These are phyloP conservation scores for Papilio polyxenes DNA, from an alignment of 1,140 invertebrate genomes.

Conservation along the genomic window DNA sequence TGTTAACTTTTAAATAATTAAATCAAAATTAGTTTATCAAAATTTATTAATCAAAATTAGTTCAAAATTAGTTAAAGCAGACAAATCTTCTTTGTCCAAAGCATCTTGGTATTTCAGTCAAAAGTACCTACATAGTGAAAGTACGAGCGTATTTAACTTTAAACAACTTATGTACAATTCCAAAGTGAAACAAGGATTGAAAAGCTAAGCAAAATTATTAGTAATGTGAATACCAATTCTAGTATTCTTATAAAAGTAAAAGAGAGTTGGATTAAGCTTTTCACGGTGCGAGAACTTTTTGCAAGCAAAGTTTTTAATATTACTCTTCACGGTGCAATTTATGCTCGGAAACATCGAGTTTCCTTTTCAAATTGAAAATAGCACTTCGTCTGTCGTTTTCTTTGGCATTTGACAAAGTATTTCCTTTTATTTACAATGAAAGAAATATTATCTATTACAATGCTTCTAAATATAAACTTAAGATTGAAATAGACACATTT, in stretches of 20 bases:
- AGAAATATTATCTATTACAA: not conserved
- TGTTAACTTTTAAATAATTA: not conserved
- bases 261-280: constrained; percentile 10
- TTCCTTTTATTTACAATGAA: constrained; percentile 12
- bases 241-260: not conserved
- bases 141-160: not conserved
- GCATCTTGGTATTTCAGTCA: too few species aligned
- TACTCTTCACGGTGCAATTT: constrained; percentile 23
- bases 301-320: constrained; percentile 21
- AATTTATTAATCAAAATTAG: too few species aligned
- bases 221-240: not conserved
- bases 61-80: too few species aligned
- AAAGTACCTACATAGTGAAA: too few species aligned
- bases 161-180: not conserved
- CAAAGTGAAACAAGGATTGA: not conserved
- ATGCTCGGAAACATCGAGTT: constrained; percentile 22
- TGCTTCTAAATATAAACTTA: not conserved
- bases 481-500: not conserved
- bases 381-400: constrained; percentile 26
- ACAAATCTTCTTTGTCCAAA: too few species aligned
- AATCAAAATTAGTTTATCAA: too few species aligned
- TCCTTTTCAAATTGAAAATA: constrained; percentile 24
- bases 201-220: not conserved
- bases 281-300: constrained; percentile 20
- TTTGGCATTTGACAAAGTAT: not conserved